These are phyloP conservation scores for Nixonia krombeini DNA, from an alignment of 1,140 invertebrate species.

Conservation along the genomic window DNA sequence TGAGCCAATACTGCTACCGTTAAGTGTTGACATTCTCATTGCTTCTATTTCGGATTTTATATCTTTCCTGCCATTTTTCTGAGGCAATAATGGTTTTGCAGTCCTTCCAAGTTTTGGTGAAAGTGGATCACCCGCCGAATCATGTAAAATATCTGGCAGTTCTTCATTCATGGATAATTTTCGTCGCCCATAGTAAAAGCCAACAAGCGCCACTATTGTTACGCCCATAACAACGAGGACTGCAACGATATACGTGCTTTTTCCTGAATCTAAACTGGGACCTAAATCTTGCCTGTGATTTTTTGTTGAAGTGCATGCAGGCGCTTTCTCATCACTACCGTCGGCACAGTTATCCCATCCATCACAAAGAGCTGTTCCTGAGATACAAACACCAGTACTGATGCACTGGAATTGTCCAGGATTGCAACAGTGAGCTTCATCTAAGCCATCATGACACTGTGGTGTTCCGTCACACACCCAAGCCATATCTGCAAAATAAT, in stretches of 20 bases:
- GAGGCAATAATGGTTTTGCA: slow-evolving; percentile 57
- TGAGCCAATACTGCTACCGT: slow-evolving; percentile 74
- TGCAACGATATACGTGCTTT: slow-evolving; percentile 69
- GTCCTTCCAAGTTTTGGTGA: slow-evolving; percentile 68
- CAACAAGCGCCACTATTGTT: slow-evolving; percentile 67
- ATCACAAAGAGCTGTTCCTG: slow-evolving; percentile 76
- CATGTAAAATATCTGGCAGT: slow-evolving; percentile 71
- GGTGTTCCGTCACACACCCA: slow-evolving; percentile 81
- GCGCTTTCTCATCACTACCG: slow-evolving; percentile 79
- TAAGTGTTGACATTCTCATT: slow-evolving; percentile 76
- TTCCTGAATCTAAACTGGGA: slow-evolving; percentile 61
- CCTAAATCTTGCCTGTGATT: slow-evolving; percentile 53
- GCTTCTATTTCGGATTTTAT: slow-evolving; percentile 72
- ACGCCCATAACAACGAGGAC: slow-evolving; percentile 67
- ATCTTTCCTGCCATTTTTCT: slow-evolving; percentile 69
- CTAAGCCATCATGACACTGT: slow-evolving; percentile 81
- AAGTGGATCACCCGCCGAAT: slow-evolving; percentile 75
- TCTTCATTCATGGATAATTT: slow-evolving; percentile 70
- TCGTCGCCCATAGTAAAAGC: slow-evolving; percentile 58
- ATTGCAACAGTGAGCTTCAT: slow-evolving; percentile 76
- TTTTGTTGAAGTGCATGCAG: slow-evolving; percentile 71
- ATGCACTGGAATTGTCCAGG: slow-evolving; percentile 77
- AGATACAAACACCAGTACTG: slow-evolving; percentile 75
- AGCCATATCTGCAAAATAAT: slow-evolving; percentile 56
- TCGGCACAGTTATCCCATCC: slow-evolving; percentile 81